Conservation (phyloP, 1,140 invertebrate genomes). For the Euura saliciscinereae region DNA sequence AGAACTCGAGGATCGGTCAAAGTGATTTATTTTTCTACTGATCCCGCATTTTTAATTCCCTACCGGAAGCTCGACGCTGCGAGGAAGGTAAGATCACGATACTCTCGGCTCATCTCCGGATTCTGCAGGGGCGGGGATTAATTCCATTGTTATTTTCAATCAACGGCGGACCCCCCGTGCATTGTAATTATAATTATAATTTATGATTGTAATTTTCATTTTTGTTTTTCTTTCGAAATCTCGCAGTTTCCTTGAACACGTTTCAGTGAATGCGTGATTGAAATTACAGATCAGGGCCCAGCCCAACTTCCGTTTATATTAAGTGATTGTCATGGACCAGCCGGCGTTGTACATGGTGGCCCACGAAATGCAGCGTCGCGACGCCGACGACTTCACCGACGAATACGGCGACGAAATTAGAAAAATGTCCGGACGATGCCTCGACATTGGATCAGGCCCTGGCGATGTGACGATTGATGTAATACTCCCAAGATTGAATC, state of each 20-base stretch:
- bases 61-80: neutral
- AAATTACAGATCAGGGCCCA: too few species aligned
- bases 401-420: slow-evolving; percentile 66
- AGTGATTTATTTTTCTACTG: neutral
- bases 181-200: too few species aligned
- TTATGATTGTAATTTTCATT: too few species aligned
- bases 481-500: slow-evolving; percentile 69
- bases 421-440: slow-evolving; percentile 48
- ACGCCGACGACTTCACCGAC: slow-evolving; percentile 69
- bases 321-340: neutral
- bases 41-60: neutral
- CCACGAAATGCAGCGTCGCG: slow-evolving; percentile 71
- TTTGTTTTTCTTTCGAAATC: too few species aligned
- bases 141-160: too few species aligned
- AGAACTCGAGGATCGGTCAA: neutral
- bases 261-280: too few species aligned
- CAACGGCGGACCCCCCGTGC: too few species aligned
- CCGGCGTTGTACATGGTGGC: slow-evolving; percentile 62
- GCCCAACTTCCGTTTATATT: too few species aligned
- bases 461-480: slow-evolving; percentile 74
- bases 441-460: slow-evolving; percentile 83
- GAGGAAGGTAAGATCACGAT: too few species aligned
- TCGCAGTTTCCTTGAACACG: too few species aligned
- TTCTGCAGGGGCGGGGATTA: too few species aligned
- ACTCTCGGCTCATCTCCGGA: too few species aligned